phyloP scores from a whole-genome alignment of 2,797 vertebrate genomes.

The Adelosebastes latens region DNA sequence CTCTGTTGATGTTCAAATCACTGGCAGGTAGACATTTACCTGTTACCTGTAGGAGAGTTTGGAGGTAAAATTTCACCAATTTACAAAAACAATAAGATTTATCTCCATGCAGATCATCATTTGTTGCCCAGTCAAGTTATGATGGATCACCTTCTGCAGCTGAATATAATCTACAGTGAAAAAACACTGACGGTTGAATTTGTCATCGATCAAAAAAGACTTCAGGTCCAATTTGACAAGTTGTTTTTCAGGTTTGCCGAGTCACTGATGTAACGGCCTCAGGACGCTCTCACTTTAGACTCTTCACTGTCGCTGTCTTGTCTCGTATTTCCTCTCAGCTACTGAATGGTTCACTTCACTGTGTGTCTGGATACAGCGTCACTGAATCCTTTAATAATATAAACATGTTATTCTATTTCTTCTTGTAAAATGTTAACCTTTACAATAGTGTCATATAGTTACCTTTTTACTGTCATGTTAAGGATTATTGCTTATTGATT shows the following conservation, averaged over 20 bases:
- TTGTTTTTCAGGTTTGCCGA: neutral
- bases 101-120: neutral
- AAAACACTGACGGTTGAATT: neutral
- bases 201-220: neutral
- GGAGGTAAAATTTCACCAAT: neutral
- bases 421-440: neutral
- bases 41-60: neutral
- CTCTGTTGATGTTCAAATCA: neutral
- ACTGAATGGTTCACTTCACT: neutral
- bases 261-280: neutral
- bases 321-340: constrained; percentile 1
- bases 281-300: constrained; percentile 2
- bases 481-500: neutral
- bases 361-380: neutral
- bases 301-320: neutral
- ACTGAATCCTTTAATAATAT: neutral
- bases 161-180: neutral
- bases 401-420: neutral
- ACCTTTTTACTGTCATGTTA: neutral
- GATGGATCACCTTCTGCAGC: neutral
- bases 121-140: neutral
- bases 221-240: neutral
- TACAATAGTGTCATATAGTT: neutral
- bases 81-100: neutral
- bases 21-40: neutral